Conservation (phyloP, 2,113 vertebrate genomes). For the Myrmophylax atrothorax region DNA sequence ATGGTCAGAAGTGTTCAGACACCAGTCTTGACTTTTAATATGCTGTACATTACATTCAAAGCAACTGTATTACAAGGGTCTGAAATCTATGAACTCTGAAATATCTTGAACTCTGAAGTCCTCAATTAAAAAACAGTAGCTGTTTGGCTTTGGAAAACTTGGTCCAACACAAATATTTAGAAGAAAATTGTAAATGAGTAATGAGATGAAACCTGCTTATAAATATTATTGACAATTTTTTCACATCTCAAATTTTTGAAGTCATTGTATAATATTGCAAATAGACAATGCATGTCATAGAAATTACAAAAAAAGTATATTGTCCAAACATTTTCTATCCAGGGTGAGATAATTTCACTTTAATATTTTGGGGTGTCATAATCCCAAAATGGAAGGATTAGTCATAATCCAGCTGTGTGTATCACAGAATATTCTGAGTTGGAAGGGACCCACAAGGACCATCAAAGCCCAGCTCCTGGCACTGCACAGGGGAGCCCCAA, state of each 20-base stretch:
- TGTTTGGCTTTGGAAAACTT: background rate
- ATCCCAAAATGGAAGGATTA: background rate
- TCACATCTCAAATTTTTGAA: background rate
- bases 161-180: background rate
- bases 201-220: background rate
- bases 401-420: background rate
- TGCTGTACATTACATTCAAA: background rate
- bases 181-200: background rate
- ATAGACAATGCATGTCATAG: background rate
- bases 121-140: background rate
- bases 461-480: background rate
- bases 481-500: background rate
- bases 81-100: background rate
- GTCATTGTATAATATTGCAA: background rate
- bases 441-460: background rate
- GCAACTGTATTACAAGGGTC: background rate
- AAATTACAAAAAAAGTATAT: background rate
- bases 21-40: background rate
- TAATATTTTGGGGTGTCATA: background rate
- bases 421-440: background rate
- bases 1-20: background rate
- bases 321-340: background rate
- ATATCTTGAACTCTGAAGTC: background rate
- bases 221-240: background rate
- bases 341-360: background rate